Evolutionary conservation across 1,140 invertebrate species (phyloP).

Genomic region (Steinernema khuongi): DNA sequence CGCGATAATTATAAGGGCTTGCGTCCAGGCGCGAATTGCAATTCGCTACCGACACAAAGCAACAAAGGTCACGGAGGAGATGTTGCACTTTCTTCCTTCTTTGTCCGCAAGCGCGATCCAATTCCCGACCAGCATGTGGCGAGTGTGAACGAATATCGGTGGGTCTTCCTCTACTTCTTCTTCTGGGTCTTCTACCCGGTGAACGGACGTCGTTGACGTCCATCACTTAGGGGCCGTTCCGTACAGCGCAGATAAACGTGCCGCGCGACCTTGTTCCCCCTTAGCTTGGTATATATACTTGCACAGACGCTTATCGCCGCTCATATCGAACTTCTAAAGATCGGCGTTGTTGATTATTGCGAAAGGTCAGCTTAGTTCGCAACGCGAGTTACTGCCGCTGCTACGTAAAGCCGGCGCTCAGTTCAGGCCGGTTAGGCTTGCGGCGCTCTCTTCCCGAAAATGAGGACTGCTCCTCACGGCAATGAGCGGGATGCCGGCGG

Average conservation of each 20-base stretch:
- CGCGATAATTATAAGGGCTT: neutral
- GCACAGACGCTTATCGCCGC: neutral
- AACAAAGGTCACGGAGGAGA: neutral
- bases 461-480: neutral
- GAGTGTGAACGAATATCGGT: too few species aligned
- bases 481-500: neutral
- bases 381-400: neutral
- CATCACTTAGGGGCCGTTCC: too few species aligned
- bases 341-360: neutral
- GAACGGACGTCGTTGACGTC: too few species aligned
- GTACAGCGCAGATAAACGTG: too few species aligned
- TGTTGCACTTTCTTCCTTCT: neutral
- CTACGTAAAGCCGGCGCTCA: neutral
- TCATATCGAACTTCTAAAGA: conserved; percentile 8
- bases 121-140: too few species aligned
- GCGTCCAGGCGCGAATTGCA: neutral
- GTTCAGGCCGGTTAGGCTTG: too few species aligned
- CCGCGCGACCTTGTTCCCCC: neutral
- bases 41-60: neutral
- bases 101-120: neutral
- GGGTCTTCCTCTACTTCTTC: neutral
- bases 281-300: neutral
- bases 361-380: neutral
- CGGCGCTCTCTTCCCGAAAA: too few species aligned
- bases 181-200: too few species aligned